Evolutionary conservation across 1,140 invertebrate species (phyloP).

Genomic region (Zophobas atratus): DNA sequence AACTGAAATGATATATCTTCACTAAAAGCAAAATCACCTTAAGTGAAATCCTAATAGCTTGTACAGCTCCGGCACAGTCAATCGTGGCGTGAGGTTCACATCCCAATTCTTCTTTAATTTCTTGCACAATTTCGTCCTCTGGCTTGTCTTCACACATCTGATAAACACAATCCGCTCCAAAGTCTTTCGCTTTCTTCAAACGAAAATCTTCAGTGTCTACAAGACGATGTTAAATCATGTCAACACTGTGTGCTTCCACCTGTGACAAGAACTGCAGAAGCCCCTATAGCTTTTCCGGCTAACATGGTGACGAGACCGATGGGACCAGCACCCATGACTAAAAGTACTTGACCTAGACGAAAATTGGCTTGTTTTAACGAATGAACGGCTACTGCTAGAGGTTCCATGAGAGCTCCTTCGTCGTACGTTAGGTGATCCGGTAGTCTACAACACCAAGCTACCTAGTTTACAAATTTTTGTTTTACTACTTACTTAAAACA

Average conservation of each 20-base stretch:
- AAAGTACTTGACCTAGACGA: conserved; percentile 80
- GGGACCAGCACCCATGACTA: conserved; percentile 92
- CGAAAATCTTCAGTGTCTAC: conserved; percentile 83
- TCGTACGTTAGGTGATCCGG: conserved; percentile 92
- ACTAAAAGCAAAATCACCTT: conserved; percentile 69
- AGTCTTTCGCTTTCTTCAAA: conserved; percentile 82
- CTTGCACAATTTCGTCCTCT: conserved; percentile 74
- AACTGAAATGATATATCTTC: conserved; percentile 47
- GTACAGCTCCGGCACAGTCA: conserved; percentile 89
- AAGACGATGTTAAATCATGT: conserved; percentile 11
- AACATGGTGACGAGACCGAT: conserved; percentile 90
- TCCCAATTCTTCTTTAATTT: conserved; percentile 77
- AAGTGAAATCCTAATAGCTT: conserved; percentile 82
- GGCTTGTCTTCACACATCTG: conserved; percentile 71
- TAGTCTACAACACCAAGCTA: conserved; percentile 73
- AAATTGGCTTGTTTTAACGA: conserved; percentile 87
- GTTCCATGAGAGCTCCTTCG: conserved; percentile 94
- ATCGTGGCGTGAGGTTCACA: conserved; percentile 83
- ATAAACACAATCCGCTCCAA: conserved; percentile 85
- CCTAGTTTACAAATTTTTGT: neutral
- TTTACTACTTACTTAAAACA: conserved; percentile 85
- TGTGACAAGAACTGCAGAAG: conserved; percentile 84
- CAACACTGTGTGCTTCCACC: conserved; percentile 70
- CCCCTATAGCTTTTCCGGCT: conserved; percentile 92
- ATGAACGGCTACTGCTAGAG: conserved; percentile 92